These are phyloP conservation scores for Acomys russatus DNA, from an alignment of 2,797 vertebrate genomes.

Conservation along the genomic window DNA sequence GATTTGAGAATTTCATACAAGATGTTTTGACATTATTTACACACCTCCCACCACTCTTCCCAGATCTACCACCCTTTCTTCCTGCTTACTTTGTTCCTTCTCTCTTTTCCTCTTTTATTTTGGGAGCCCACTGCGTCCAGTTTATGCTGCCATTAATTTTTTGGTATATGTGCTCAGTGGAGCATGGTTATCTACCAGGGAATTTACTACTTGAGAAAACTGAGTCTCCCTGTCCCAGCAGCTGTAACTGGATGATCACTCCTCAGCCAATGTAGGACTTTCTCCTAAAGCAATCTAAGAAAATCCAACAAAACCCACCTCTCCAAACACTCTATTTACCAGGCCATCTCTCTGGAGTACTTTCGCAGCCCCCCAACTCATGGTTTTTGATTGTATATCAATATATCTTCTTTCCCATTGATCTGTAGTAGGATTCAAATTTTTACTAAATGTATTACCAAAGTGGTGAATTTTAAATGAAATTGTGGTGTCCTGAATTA, in stretches of 20 bases:
- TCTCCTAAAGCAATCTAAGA: neutral
- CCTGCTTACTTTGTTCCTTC: neutral
- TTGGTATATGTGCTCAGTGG: neutral
- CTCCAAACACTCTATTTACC: neutral
- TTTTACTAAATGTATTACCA: neutral
- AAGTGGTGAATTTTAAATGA: neutral
- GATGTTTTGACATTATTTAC: neutral
- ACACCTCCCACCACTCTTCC: neutral
- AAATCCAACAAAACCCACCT: neutral
- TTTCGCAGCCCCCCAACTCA: neutral
- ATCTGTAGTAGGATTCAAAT: neutral
- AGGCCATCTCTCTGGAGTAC: neutral
- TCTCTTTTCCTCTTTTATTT: neutral
- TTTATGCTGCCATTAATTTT: neutral
- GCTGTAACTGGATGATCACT: neutral
- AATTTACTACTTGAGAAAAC: neutral
- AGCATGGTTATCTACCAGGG: neutral
- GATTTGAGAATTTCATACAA: neutral
- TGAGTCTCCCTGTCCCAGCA: neutral
- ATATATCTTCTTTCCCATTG: neutral
- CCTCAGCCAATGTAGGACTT: neutral
- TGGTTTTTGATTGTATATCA: accelerated
- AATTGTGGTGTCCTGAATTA: neutral
- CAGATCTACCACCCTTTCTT: too few species aligned
- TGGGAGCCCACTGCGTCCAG: neutral